A percentile compares a stretch with the other conserved stretches of the same genome.
Evolutionary conservation across 92 coral and sea anemone species (phyloP).

Genomic region (Palythoa grandiflora): DNA sequence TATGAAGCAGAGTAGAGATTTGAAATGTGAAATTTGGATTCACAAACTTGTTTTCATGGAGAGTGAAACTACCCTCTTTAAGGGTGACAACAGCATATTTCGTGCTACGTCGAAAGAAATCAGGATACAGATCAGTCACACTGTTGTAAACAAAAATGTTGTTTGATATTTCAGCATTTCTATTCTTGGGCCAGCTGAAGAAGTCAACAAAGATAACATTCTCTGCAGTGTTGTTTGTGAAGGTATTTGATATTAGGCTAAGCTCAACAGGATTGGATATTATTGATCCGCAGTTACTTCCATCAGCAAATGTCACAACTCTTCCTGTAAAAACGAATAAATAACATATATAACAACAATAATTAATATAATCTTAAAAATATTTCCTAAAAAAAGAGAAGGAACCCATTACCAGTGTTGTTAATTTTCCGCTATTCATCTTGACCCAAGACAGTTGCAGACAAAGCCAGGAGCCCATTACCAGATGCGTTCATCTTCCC

Average conservation of each 20-base stretch:
- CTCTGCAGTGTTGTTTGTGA: conserved; percentile 60
- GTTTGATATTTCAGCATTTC: conserved; percentile 38
- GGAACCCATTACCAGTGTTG: too few relatives aligned
- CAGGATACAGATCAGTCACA: conserved; percentile 47
- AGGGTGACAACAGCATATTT: conserved; percentile 57
- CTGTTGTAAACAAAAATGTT: conserved; percentile 60
- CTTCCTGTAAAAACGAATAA: too few relatives aligned
- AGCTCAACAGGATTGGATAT: conserved; percentile 42
- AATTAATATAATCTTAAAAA: too few relatives aligned
- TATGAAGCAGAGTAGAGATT: conserved; percentile 44
- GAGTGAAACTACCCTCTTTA: conserved; percentile 60
- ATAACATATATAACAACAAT: too few relatives aligned
- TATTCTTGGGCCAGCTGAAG: conserved; percentile 38
- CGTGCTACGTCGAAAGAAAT: conserved; percentile 54
- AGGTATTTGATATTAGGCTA: conserved; percentile 40
- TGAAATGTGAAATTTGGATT: conserved; percentile 42
- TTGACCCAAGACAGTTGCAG: too few relatives aligned
- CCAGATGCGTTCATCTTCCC: too few relatives aligned
- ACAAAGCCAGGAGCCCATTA: too few relatives aligned
- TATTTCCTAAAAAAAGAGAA: too few relatives aligned
- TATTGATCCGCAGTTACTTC: too few relatives aligned
- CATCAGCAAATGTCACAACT: too few relatives aligned
- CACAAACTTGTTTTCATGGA: conserved; percentile 62
- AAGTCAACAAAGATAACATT: conserved; percentile 60
- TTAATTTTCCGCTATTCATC: too few relatives aligned